Conservation (phyloP, 2,797 vertebrate genomes). For the Morus bassanus region DNA sequence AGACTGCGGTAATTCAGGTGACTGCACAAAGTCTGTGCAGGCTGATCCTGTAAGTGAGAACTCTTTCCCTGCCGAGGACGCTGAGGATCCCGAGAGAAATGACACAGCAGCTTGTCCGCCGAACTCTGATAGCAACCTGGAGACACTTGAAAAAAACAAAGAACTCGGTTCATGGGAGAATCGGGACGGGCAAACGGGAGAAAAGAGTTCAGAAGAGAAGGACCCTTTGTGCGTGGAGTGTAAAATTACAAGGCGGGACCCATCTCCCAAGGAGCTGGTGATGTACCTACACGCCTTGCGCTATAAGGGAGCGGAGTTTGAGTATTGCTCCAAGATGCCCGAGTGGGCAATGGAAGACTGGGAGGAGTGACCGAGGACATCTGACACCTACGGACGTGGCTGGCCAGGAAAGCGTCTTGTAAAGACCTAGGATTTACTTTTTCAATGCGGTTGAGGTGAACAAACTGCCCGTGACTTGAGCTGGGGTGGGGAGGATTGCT, state of each 20-base stretch:
- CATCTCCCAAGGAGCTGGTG: constrained; percentile 88
- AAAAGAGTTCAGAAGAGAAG: constrained; percentile 9
- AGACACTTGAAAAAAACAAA: background rate
- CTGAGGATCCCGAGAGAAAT: background rate
- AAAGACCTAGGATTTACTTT: background rate
- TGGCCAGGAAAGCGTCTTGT: accelerated
- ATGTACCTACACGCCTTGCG: constrained; percentile 95
- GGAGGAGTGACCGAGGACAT: constrained; percentile 67
- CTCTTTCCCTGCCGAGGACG: background rate
- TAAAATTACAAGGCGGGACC: constrained; percentile 82
- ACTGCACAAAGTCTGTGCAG: background rate
- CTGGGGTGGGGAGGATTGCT: background rate
- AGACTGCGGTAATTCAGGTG: background rate
- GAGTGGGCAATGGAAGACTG: constrained; percentile 93
- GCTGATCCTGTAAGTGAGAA: background rate
- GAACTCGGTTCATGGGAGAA: background rate
- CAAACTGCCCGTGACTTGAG: background rate
- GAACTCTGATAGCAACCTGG: background rate
- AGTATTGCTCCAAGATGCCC: constrained; percentile 87
- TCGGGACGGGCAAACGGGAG: background rate
- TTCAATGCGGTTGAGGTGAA: background rate
- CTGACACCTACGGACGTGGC: accelerated
- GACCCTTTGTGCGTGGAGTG: constrained; percentile 92
- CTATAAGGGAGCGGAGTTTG: constrained; percentile 93
- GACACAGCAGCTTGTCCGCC: accelerated